These are phyloP conservation scores for Patiria miniata DNA, from an alignment of 35 echinoderm and acorn worm species.

Conservation along the genomic window DNA sequence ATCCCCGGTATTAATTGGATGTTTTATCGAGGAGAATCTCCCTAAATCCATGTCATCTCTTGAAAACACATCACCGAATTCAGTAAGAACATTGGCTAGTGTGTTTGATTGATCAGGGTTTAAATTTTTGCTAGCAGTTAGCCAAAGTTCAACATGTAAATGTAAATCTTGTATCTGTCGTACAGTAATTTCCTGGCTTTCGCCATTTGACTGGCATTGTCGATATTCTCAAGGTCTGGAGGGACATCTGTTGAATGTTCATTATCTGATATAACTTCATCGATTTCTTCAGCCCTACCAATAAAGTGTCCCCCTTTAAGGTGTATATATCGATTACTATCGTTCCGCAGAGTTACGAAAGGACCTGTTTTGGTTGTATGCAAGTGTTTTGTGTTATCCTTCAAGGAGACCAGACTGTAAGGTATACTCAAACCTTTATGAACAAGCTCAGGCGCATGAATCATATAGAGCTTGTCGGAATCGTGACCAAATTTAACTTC, in stretches of 20 bases:
- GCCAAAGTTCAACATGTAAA: neutral
- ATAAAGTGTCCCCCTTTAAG: neutral
- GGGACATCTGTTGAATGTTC: neutral
- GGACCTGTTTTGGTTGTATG: neutral
- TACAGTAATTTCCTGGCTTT: neutral
- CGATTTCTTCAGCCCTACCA: neutral
- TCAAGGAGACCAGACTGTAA: neutral
- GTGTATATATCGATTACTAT: neutral
- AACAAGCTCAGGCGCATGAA: neutral
- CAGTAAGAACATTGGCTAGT: neutral
- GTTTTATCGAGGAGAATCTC: conserved; percentile 22
- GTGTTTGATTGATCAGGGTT: neutral
- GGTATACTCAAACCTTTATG: neutral
- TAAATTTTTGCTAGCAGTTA: neutral
- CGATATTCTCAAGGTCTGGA: neutral
- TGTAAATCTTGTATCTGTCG: neutral
- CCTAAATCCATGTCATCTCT: conserved; percentile 54
- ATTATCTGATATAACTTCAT: neutral
- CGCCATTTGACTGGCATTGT: neutral
- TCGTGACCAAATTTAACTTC: neutral
- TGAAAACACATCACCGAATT: conserved; percentile 13
- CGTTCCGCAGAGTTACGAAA: neutral
- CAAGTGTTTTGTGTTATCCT: neutral
- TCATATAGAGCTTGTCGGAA: neutral
- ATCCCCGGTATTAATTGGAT: too few species aligned